These are phyloP conservation scores for Ectemnius cavifrons DNA, from an alignment of 2,888 invertebrate genomes.

Conservation along the genomic window DNA sequence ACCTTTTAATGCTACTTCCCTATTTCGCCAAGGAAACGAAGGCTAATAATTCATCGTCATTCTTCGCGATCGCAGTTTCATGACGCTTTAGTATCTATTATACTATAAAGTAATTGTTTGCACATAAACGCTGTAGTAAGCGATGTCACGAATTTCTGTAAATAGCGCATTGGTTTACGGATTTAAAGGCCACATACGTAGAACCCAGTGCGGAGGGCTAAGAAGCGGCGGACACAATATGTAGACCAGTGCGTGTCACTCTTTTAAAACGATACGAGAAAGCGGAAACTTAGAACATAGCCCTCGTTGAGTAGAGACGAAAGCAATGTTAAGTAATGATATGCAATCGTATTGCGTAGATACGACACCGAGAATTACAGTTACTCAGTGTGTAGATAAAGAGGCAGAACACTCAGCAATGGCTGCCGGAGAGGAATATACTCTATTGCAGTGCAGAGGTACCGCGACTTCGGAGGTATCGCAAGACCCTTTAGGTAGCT, in stretches of 20 bases:
- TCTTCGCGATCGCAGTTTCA: background rate
- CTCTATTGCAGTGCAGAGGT: conserved; percentile 27
- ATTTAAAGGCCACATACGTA: too few species aligned
- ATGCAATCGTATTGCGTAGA: conserved; percentile 7
- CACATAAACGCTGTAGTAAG: background rate
- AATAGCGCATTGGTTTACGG: conserved; percentile 32
- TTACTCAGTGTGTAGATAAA: background rate
- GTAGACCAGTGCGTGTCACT: too few species aligned
- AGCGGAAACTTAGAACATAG: background rate
- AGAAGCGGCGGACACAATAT: too few species aligned
- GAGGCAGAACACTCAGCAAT: conserved; percentile 24
- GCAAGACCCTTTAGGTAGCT: conserved; percentile 52
- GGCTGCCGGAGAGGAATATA: conserved; percentile 51
- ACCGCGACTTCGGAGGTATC: conserved; percentile 36
- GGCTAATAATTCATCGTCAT: background rate
- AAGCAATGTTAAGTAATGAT: conserved; percentile 1
- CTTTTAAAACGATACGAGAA: background rate
- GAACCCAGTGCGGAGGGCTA: too few species aligned
- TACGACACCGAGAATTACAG: conserved; percentile 1
- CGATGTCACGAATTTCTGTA: conserved; percentile 27
- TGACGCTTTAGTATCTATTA: conserved; percentile 7
- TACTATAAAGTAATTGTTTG: background rate
- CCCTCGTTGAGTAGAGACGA: conserved; percentile 1
- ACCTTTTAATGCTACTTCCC: background rate
- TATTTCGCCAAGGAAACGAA: background rate